Conservation (phyloP, 2,113 vertebrate species). For the Centropus unirufus region DNA sequence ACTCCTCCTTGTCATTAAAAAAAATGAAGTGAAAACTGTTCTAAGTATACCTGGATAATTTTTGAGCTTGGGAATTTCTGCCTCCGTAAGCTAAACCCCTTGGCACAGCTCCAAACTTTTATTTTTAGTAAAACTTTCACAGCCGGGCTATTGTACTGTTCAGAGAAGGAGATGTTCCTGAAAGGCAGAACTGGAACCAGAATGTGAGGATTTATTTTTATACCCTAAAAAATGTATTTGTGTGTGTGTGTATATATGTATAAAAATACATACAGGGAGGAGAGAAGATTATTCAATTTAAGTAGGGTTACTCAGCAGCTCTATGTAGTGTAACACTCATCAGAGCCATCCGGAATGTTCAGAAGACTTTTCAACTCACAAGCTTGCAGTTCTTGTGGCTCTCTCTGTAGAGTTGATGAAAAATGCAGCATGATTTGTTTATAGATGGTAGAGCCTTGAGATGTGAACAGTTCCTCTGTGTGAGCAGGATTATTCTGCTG, state of each 20-base stretch:
- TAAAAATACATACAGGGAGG: neutral
- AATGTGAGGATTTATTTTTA: neutral
- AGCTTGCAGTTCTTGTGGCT: neutral
- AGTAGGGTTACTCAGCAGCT: neutral
- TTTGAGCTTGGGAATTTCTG: slow-evolving; percentile 17
- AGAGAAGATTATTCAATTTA: neutral
- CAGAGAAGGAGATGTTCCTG: neutral
- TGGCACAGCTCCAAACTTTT: neutral
- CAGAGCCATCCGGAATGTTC: neutral
- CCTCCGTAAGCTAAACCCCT: neutral
- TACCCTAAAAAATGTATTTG: neutral
- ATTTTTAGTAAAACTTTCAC: slow-evolving; percentile 38
- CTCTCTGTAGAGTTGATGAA: neutral
- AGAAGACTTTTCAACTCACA: neutral
- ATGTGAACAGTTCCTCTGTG: neutral
- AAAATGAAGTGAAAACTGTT: neutral
- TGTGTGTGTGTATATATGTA: fast-evolving
- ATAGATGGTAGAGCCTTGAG: neutral
- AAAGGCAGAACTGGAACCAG: neutral
- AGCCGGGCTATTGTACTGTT: neutral
- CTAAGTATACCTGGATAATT: neutral
- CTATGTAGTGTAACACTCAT: neutral
- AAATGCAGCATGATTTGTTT: neutral
- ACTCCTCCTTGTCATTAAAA: neutral
- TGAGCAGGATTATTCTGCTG: neutral